phyloP scores from a whole-genome alignment of 2,888 invertebrate genomes.

The Metalampra italica region DNA sequence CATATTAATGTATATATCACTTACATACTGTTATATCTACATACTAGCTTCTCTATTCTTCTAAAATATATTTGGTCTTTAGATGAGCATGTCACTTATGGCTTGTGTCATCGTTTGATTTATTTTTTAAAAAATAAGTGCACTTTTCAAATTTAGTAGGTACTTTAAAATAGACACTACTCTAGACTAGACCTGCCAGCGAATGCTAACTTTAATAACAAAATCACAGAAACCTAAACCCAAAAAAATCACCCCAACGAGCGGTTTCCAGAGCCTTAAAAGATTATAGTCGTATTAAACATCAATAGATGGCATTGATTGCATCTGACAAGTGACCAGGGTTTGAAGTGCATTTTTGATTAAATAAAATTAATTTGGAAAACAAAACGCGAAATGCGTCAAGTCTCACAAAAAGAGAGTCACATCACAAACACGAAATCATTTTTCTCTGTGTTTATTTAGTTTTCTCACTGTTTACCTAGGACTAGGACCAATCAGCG shows the following conservation, averaged over 20 bases:
- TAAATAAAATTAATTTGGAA: too few species aligned
- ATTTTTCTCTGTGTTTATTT: too few species aligned
- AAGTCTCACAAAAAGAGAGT: too few species aligned
- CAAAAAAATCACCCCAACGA: constrained; percentile 46
- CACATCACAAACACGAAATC: too few species aligned
- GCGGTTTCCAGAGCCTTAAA: constrained; percentile 7
- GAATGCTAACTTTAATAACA: constrained; percentile 31
- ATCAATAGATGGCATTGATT: too few species aligned
- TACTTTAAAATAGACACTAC: constrained; percentile 24
- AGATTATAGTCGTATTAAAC: constrained; percentile 11
- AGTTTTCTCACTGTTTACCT: too few species aligned
- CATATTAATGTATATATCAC: constrained; percentile 43
- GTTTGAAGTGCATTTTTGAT: too few species aligned
- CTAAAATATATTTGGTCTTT: constrained; percentile 75
- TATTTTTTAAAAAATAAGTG: constrained; percentile 69
- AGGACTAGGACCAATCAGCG: too few species aligned
- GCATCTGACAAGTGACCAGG: too few species aligned
- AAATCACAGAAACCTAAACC: constrained; percentile 59
- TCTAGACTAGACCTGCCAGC: constrained; percentile 68
- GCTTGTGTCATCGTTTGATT: constrained; percentile 63
- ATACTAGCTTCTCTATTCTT: constrained; percentile 64
- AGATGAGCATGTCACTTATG: constrained; percentile 76
- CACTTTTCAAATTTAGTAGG: constrained; percentile 62
- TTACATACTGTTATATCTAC: constrained; percentile 53
- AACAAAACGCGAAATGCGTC: too few species aligned